Evolutionary conservation across 2,888 invertebrate genomes (phyloP).

Genomic region (Yponomeuta evonymella): DNA sequence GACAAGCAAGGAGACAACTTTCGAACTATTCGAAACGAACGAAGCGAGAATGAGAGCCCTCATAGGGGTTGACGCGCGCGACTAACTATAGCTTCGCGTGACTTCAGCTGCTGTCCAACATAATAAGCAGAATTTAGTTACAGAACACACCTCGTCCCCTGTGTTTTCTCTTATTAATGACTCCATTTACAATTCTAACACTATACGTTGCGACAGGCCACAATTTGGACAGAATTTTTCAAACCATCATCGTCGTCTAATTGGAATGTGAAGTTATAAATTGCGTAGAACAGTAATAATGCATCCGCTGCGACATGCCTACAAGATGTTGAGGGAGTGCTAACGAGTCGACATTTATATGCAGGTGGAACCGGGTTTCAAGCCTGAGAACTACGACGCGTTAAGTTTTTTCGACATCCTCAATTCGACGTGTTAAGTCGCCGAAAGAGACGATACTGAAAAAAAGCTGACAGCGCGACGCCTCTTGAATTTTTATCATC

Average conservation of each 20-base stretch:
- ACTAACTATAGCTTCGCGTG: constrained; percentile 37
- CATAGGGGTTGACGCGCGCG: not conserved
- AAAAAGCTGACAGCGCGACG: constrained; percentile 35
- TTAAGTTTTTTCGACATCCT: constrained; percentile 50
- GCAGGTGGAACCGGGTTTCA: constrained; percentile 33
- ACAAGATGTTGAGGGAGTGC: constrained; percentile 19
- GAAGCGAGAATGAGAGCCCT: too few species aligned
- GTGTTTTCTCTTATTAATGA: constrained; percentile 39
- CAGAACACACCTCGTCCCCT: constrained; percentile 30
- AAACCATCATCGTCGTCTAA: constrained; percentile 9
- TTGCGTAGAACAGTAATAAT: constrained; percentile 9
- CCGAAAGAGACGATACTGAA: constrained; percentile 44
- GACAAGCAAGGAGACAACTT: too few species aligned
- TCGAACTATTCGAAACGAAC: too few species aligned
- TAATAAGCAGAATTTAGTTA: constrained; percentile 32
- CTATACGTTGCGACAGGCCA: constrained; percentile 8
- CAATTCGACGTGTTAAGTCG: constrained; percentile 50
- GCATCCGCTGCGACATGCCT: constrained; percentile 11
- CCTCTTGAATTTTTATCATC: constrained; percentile 46
- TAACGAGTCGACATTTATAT: constrained; percentile 41
- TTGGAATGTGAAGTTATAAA: constrained; percentile 1
- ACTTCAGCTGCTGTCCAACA: constrained; percentile 34
- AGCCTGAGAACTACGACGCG: constrained; percentile 23
- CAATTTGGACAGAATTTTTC: not conserved
- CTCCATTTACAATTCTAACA: constrained; percentile 35